These are phyloP conservation scores for Rotaria macrura DNA, from an alignment of 2,888 invertebrate genomes.

Conservation along the genomic window DNA sequence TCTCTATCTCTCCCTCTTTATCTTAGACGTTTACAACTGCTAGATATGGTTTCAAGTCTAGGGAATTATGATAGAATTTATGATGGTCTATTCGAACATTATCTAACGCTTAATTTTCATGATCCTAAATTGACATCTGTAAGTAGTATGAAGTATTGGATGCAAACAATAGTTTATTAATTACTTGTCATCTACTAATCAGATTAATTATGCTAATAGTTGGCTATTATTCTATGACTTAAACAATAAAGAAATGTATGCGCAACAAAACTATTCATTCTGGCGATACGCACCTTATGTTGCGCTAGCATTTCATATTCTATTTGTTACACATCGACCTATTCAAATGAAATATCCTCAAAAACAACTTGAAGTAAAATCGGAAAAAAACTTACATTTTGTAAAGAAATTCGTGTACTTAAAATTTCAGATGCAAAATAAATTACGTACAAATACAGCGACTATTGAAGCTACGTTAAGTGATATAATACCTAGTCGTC, in stretches of 20 bases:
- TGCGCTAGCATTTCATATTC: not conserved
- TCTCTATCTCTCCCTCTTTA: not conserved
- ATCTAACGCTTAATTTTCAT: not conserved
- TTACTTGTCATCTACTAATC: not conserved
- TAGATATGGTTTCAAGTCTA: not conserved
- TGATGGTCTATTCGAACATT: not conserved
- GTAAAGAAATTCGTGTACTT: too few relatives aligned
- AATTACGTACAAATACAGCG: not conserved
- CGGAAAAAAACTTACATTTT: not conserved
- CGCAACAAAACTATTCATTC: slow-evolving; percentile 8
- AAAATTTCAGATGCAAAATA: not conserved
- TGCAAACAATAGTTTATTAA: too few relatives aligned
- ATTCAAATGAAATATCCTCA: slow-evolving; percentile 17
- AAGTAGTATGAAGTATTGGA: not conserved
- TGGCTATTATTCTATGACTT: slow-evolving; percentile 4
- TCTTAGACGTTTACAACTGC: not conserved
- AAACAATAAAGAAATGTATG: not conserved
- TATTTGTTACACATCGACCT: not conserved
- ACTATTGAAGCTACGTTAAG: not conserved
- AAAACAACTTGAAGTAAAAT: not conserved
- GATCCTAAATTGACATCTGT: not conserved
- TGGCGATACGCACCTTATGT: not conserved
- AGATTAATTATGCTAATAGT: not conserved
- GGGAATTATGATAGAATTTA: not conserved
- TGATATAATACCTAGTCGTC: not conserved